Percentiles rank a stretch among this genome's conserved stretches.
These are phyloP conservation scores for Scolopax bukidnonensis DNA, from an alignment of 2,797 vertebrate genomes.

Conservation along the genomic window DNA sequence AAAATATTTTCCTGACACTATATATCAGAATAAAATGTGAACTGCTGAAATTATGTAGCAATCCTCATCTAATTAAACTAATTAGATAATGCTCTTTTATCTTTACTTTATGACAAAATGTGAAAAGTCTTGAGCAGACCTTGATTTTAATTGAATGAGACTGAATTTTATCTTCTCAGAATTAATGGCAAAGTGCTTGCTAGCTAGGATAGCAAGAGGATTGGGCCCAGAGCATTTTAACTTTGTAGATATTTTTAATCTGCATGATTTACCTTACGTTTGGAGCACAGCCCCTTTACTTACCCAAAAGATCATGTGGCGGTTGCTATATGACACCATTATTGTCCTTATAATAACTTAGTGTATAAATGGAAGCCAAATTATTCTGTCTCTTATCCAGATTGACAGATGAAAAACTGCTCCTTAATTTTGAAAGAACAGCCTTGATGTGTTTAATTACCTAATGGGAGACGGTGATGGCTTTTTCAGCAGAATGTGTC, in stretches of 20 bases:
- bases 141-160: constrained; percentile 1
- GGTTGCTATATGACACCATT: neutral
- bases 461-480: constrained; percentile 13
- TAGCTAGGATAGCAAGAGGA: neutral
- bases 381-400: constrained; percentile 66
- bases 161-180: neutral
- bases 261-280: neutral
- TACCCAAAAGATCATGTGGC: neutral
- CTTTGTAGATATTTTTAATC: neutral
- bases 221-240: neutral
- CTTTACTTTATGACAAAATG: neutral
- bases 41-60: neutral
- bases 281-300: neutral
- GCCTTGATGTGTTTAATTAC: constrained; percentile 37
- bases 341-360: constrained; percentile 29
- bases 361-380: constrained; percentile 47
- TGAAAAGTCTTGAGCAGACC: neutral
- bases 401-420: constrained; percentile 51
- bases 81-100: neutral
- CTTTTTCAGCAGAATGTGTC: constrained; percentile 50
- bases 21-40: neutral
- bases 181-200: neutral
- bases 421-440: constrained; percentile 61
- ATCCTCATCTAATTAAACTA: neutral
- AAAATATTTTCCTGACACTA: neutral